Evolutionary conservation across 2,888 invertebrate species (phyloP).

Genomic region (Helobdella robusta): DNA sequence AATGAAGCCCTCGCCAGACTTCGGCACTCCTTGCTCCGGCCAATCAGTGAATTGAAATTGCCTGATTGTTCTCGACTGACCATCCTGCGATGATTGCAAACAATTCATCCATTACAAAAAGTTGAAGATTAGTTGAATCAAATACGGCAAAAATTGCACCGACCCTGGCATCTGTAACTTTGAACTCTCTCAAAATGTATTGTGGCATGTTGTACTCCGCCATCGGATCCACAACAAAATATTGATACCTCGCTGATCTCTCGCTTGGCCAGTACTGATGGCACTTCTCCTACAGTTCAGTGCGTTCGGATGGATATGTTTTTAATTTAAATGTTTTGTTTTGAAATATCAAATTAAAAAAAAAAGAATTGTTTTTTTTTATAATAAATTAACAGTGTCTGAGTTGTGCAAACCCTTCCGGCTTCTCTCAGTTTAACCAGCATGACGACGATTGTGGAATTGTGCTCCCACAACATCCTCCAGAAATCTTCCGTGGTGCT

Average conservation of each 20-base stretch:
- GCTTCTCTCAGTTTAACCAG: slow-evolving; percentile 92
- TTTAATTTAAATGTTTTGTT: not conserved
- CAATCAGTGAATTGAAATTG: slow-evolving; percentile 54
- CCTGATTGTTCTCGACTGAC: slow-evolving; percentile 66
- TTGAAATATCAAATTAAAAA: not conserved
- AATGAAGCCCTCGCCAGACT: slow-evolving; percentile 94
- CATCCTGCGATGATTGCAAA: slow-evolving; percentile 57
- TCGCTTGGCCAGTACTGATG: slow-evolving; percentile 99
- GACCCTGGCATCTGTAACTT: slow-evolving; percentile 83
- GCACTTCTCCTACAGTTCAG: slow-evolving; percentile 86
- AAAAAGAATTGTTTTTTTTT: not conserved
- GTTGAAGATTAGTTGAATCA: not conserved
- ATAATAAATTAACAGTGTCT: slow-evolving; percentile 44
- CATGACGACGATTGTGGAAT: slow-evolving; percentile 98
- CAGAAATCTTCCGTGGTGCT: slow-evolving; percentile 97
- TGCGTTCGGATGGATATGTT: not conserved
- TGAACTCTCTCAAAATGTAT: slow-evolving; percentile 95
- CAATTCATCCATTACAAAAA: not conserved
- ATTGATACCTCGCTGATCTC: slow-evolving; percentile 88
- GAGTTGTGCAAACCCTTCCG: slow-evolving; percentile 90
- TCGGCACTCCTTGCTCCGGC: slow-evolving; percentile 70
- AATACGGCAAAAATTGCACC: slow-evolving; percentile 30
- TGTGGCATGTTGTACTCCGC: slow-evolving; percentile 99
- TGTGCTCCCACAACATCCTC: slow-evolving; percentile 99
- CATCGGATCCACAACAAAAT: slow-evolving; percentile 95